phyloP scores from a whole-genome alignment of 2,797 vertebrate genomes.

The Craterocephalus amniculus region DNA sequence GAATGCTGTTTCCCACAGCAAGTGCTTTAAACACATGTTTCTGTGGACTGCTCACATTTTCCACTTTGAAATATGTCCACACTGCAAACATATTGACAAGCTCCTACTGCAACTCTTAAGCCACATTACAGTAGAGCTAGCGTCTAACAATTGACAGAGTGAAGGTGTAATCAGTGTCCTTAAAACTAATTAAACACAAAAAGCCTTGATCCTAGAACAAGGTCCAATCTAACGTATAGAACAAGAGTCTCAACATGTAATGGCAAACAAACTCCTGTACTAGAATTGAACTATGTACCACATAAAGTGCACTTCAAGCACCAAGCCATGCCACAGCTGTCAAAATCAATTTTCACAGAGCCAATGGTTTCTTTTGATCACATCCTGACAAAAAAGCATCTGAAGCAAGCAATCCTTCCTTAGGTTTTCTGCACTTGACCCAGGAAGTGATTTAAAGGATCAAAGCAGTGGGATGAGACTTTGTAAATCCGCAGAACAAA shows the following conservation, averaged over 20 bases:
- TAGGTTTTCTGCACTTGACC: conserved; percentile 45
- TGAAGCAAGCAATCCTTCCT: conserved; percentile 32
- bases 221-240: too few relatives aligned
- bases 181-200: neutral
- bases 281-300: neutral
- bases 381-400: conserved; percentile 23
- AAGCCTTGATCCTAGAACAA: neutral
- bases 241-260: neutral
- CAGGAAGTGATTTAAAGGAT: conserved; percentile 54
- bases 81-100: neutral
- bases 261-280: neutral
- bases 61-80: neutral
- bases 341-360: conserved; percentile 35
- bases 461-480: conserved; percentile 41
- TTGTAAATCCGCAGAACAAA: conserved; percentile 31
- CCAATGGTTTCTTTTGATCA: conserved; percentile 50
- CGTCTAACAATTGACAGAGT: too few relatives aligned
- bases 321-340: neutral
- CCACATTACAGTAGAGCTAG: too few relatives aligned
- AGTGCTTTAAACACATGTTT: neutral
- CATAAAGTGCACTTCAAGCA: neutral
- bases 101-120: too few relatives aligned
- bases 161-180: too few relatives aligned
- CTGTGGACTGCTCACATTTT: neutral
- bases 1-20: neutral